phyloP scores from a whole-genome alignment of 2,888 invertebrate species.

The Drosophila atripex region DNA sequence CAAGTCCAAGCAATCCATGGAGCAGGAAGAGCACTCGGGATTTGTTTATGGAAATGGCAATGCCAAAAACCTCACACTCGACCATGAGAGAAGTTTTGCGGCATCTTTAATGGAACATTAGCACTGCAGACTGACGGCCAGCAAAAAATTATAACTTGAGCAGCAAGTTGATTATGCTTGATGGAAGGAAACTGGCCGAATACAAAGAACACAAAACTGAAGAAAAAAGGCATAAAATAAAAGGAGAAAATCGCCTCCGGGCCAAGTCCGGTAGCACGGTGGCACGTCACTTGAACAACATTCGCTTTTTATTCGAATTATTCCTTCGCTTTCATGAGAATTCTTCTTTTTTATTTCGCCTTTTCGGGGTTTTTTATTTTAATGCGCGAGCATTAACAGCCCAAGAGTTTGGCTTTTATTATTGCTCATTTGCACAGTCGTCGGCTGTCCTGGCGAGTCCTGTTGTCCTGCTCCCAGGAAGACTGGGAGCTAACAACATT shows the following conservation, averaged over 20 bases:
- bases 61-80: conserved; percentile 21
- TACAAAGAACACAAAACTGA: background rate
- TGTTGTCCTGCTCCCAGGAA: background rate
- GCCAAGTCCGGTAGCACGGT: conserved; percentile 51
- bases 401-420: conserved; percentile 67
- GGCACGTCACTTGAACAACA: conserved; percentile 34
- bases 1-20: conserved; percentile 47
- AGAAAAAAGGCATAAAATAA: conserved; percentile 1
- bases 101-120: conserved; percentile 44
- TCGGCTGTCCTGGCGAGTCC: conserved; percentile 20
- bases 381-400: conserved; percentile 70
- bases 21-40: conserved; percentile 34
- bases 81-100: conserved; percentile 23
- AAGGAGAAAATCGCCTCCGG: conserved; percentile 47
- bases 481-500: conserved; percentile 33
- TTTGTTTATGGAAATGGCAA: conserved; percentile 45
- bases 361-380: conserved; percentile 57
- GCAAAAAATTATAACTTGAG: conserved; percentile 35
- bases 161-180: conserved; percentile 63
- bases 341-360: conserved; percentile 50
- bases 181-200: conserved; percentile 52
- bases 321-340: conserved; percentile 54
- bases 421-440: conserved; percentile 68
- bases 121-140: conserved; percentile 24
- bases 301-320: conserved; percentile 46